A percentile compares a stretch with the other conserved stretches of the same genome.
These are phyloP conservation scores for Leucophenga maculata DNA, from an alignment of 2,888 invertebrate genomes.

Conservation along the genomic window DNA sequence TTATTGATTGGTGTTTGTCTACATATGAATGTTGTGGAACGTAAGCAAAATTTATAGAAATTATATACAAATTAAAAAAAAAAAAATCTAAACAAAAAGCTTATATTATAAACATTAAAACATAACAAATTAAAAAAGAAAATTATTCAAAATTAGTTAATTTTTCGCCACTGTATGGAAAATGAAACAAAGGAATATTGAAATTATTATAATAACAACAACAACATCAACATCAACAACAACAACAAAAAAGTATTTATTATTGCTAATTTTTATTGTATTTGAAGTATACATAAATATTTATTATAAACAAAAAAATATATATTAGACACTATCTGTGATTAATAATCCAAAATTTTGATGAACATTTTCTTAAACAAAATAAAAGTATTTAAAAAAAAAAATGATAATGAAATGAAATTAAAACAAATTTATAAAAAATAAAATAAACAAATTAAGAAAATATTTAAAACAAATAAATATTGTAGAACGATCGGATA, in stretches of 20 bases:
- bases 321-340: constrained; percentile 73
- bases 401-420: constrained; percentile 24
- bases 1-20: constrained; percentile 41
- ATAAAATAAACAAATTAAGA: constrained; percentile 45
- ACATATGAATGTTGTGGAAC: constrained; percentile 62
- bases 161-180: constrained; percentile 17
- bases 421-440: constrained; percentile 42
- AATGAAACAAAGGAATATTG: constrained; percentile 20
- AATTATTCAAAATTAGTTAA: constrained; percentile 41
- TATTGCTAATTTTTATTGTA: constrained; percentile 63
- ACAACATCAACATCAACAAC: constrained; percentile 25
- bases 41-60: constrained; percentile 36
- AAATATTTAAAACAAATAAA: constrained; percentile 50
- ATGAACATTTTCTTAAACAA: constrained; percentile 72
- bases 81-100: constrained; percentile 26
- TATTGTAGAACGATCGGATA: constrained; percentile 57
- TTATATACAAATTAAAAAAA: constrained; percentile 42
- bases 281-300: constrained; percentile 65
- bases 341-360: constrained; percentile 74
- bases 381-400: constrained; percentile 49
- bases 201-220: constrained; percentile 20
- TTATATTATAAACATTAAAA: constrained; percentile 34
- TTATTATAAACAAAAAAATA: constrained; percentile 61
- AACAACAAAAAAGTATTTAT: constrained; percentile 61
- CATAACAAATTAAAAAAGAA: constrained; percentile 35